These are phyloP conservation scores for Micrastur ruficollis DNA, from an alignment of 2,797 vertebrate species.

Conservation along the genomic window DNA sequence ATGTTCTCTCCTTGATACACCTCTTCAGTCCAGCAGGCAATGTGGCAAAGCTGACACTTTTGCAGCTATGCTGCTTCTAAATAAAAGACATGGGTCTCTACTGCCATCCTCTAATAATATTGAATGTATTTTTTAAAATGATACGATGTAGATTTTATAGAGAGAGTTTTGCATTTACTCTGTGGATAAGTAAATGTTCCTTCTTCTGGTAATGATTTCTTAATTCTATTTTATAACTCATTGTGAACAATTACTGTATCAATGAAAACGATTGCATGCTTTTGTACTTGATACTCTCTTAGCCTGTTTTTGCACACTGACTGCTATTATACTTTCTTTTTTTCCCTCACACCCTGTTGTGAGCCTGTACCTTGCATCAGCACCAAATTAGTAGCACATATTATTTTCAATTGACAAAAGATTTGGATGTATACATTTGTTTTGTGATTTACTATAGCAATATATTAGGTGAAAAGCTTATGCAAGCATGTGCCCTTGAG, in stretches of 20 bases:
- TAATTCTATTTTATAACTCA: not conserved
- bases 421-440: not conserved
- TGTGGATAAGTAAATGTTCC: not conserved
- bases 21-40: not conserved
- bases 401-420: not conserved
- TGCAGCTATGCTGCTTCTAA: not conserved
- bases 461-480: not conserved
- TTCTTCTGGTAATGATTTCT: not conserved
- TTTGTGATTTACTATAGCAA: slow-evolving; percentile 21
- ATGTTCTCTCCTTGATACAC: not conserved
- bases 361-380: not conserved
- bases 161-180: not conserved
- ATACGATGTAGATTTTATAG: not conserved
- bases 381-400: not conserved
- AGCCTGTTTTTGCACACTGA: not conserved
- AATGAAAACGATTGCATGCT: not conserved
- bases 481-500: slow-evolving; percentile 7
- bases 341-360: not conserved
- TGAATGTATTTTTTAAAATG: not conserved
- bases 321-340: not conserved
- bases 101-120: not conserved
- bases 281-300: not conserved
- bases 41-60: not conserved
- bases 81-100: not conserved
- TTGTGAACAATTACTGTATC: not conserved